Evolutionary conservation across 2,888 invertebrate species (phyloP), one percentile per base, ranked within the genome.

Genomic region (Rhodophaea formosa): DNA sequence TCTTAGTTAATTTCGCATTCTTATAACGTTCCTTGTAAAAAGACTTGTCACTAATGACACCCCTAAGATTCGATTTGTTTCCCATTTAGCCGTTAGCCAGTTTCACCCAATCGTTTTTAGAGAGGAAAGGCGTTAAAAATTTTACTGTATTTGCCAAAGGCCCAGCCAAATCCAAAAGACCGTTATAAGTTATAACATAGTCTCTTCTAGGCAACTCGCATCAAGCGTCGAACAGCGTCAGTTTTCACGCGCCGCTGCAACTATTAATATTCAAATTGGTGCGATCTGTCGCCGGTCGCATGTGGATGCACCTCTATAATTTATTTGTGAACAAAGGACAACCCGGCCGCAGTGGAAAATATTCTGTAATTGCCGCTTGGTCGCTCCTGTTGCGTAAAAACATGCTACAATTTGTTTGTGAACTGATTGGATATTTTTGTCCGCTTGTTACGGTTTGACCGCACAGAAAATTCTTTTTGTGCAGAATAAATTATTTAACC

Each of bases 261-360:
- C 86, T 86, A 88, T 89, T 88, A 90, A 89, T 88, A 88, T 88
- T 89, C 82, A 89, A 90, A 89, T 88, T 88, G 87, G 84, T 77
- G 86, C 86, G 88, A 89, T 90, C 86, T 89, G 89, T 88, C 86
- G 82, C 81, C 81, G 78, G 30, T 51, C 51, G 51, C 51, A 51
- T 80, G 83, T 77, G 82, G 77, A 80, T 80, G 72, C 72, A 63
- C 35, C 68, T 69, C 79, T 82, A 78, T 81, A 74, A 82, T 84
- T 84, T 84, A 82, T 82, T 71, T 75, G 75, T 76, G 79, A 77
- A 75, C 77, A 69, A 71, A 74, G 70, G 72, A 70, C 53, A 65
- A 69, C 69, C 66, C 72, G 63, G 67, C 68, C 70, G 73, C 72
- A 63, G 60, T 67, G 68, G 71, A 71, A 71, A 77, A 69, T 64